Evolutionary conservation across 2,888 invertebrate species (phyloP).

Genomic region (Lypha dubia): DNA sequence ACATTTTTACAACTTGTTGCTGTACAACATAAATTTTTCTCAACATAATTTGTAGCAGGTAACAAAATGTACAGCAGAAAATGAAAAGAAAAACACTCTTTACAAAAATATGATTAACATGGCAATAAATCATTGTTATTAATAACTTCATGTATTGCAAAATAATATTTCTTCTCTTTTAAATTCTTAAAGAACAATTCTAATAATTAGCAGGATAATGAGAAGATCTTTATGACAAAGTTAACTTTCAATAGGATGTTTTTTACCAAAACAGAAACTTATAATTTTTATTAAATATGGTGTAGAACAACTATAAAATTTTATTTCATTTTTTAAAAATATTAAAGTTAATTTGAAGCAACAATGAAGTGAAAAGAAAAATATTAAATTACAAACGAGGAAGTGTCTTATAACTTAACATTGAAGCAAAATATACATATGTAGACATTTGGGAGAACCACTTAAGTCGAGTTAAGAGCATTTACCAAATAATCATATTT

Average conservation of each 20-base stretch:
- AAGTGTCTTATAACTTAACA: no score
- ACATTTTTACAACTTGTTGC: slow-evolving; percentile 49
- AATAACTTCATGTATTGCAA: slow-evolving; percentile 37
- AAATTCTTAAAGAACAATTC: not conserved
- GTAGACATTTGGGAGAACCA: no score
- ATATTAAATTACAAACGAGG: no score
- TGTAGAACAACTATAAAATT: no score
- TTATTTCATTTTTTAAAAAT: no score
- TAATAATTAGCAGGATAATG: not conserved
- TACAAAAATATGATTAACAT: slow-evolving; percentile 51
- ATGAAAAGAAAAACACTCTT: slow-evolving; percentile 1
- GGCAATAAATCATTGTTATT: slow-evolving; percentile 66
- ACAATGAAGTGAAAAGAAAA: no score
- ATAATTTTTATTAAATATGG: not conserved
- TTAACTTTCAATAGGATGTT: no score
- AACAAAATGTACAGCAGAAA: slow-evolving; percentile 1
- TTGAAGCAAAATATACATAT: no score
- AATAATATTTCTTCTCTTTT: not conserved
- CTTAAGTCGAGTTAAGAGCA: no score
- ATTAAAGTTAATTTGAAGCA: no score
- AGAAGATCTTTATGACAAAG: slow-evolving; percentile 8
- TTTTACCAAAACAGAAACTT: not conserved
- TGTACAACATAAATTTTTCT: slow-evolving; percentile 56
- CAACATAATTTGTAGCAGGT: slow-evolving; percentile 48
- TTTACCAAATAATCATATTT: no score